phyloP scores from a whole-genome alignment of 2,113 vertebrate species.

The Tautogolabrus adspersus region DNA sequence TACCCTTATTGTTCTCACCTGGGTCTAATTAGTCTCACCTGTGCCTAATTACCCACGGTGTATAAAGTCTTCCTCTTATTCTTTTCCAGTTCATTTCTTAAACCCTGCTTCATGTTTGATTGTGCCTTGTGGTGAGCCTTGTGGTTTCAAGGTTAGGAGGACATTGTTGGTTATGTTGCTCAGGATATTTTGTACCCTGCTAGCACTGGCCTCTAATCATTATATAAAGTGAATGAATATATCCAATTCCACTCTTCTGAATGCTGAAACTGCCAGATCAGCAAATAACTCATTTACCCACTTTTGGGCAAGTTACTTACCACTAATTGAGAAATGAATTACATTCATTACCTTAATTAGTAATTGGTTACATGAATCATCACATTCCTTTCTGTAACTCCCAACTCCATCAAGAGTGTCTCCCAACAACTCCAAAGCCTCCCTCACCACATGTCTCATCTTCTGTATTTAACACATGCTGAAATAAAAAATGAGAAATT shows the following conservation, averaged over 20 bases:
- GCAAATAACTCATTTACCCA: neutral
- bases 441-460: neutral
- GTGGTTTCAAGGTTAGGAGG: no score
- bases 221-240: neutral
- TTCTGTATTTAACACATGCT: neutral
- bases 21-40: no score
- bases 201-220: no score
- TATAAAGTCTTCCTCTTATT: no score
- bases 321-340: neutral
- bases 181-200: no score
- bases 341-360: neutral
- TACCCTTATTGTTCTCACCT: no score
- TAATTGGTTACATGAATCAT: conserved; percentile 7
- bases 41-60: no score
- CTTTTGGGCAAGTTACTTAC: neutral
- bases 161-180: no score
- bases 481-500: no score
- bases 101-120: no score
- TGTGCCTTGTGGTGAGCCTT: no score
- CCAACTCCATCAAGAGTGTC: neutral
- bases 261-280: neutral
- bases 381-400: neutral
- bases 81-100: no score
- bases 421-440: neutral
- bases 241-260: neutral